phyloP scores from a whole-genome alignment of 2,888 invertebrate species.

The Leptopilina drosophilae region DNA sequence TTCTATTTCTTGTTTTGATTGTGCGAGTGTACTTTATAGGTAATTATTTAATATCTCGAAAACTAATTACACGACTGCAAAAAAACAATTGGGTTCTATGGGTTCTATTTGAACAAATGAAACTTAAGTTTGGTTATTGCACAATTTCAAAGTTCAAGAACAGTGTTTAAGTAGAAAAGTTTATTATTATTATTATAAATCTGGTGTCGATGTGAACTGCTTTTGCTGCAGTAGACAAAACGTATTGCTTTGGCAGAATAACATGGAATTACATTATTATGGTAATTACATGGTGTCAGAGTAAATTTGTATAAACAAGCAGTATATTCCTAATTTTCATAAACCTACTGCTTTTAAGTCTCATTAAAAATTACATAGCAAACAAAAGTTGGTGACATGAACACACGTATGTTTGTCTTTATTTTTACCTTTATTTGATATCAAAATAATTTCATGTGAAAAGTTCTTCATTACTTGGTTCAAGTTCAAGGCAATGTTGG shows the following conservation, averaged over 20 bases:
- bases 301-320: neutral
- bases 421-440: neutral
- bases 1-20: neutral
- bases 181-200: neutral
- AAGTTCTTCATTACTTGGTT: too few relatives aligned
- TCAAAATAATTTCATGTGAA: too few relatives aligned
- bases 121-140: too few relatives aligned
- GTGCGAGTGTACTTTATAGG: neutral
- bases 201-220: neutral
- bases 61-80: too few relatives aligned
- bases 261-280: constrained; percentile 17
- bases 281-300: constrained; percentile 17
- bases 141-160: neutral
- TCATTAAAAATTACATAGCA: constrained; percentile 5
- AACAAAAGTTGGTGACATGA: neutral
- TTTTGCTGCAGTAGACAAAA: neutral
- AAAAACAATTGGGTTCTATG: too few relatives aligned
- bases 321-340: constrained; percentile 15
- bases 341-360: constrained; percentile 6
- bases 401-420: neutral
- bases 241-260: constrained; percentile 11
- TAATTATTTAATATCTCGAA: too few relatives aligned
- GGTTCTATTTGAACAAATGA: too few relatives aligned
- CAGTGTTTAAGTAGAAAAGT: neutral
- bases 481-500: too few relatives aligned